Base-by-base conservation (phyloP, 2,113 vertebrate genomes). In the Halichoeres trimaculatus region DNA sequence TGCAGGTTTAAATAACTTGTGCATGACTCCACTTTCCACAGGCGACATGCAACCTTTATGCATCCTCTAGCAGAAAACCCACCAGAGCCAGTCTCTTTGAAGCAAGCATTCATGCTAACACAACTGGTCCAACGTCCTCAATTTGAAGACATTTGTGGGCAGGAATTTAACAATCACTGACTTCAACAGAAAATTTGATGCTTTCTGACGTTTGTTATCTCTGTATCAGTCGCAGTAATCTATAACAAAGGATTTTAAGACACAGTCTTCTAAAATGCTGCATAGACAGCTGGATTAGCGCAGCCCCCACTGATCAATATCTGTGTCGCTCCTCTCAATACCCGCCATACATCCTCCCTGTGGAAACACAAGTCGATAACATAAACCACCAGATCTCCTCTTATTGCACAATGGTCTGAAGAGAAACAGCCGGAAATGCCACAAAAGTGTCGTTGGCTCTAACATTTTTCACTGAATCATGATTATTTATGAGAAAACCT, bases 221-320 rank as follows among this genome's bases (percentile, higher is more conserved):
- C 16, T 4, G 2, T 19, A 45, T 45, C 16, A 19, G 45, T 38
- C 16, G 20, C 35, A 54, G 70, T 59, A 3, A 48, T 38, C 57
- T 23, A 17, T 45, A 6, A 1, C 10, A 19, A 66, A 23, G 8
- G 64, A 80, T 34, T 71, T 35, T 26, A 22, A 54, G 36, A 60
- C 62, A 13, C 35, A 62, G 57, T 38, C 48, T 9, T 36, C 1
- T 30, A 24, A 30, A 70, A 48, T 1, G 23, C 70, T 56, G 61
- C 51, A 55, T 52, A 74, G 64, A 35, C 74, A 34, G 62, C 68
- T 54, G 56, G 41, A 66, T 75, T 73, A 85, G 34, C 24, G 57
- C 54, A 76, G 70, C 57, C 74, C 40, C 24, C 10, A 68, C 52
- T 10, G 53, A 84, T 89, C 86, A 66, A 87, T 85, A 76, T 20